Conservation (phyloP, 2,113 vertebrate genomes). For the Varanus komodoensis region DNA sequence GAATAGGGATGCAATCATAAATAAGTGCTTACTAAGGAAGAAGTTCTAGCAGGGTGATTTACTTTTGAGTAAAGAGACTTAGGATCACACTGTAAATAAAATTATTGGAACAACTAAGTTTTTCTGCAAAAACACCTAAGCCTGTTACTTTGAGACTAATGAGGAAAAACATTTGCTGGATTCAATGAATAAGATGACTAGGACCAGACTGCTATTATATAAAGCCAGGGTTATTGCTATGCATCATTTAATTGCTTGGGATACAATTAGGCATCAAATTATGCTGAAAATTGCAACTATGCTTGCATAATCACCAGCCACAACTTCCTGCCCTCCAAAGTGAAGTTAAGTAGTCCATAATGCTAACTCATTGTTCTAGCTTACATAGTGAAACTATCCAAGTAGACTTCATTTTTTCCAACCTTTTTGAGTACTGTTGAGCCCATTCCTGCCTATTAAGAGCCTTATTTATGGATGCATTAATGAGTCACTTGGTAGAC, state of each 20-base stretch:
- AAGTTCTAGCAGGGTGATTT: not conserved
- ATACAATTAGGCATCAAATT: constrained; percentile 10
- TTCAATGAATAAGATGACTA: not conserved
- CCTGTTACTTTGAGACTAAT: not conserved
- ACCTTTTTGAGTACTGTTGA: not conserved
- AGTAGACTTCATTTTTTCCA: not conserved
- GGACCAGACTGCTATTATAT: not conserved
- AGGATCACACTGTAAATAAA: not conserved
- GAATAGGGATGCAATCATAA: not conserved
- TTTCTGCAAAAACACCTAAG: not conserved
- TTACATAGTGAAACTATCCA: not conserved
- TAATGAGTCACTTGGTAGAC: not conserved
- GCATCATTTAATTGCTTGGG: not conserved
- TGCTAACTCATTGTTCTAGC: not conserved
- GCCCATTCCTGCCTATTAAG: not conserved
- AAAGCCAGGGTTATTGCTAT: not conserved
- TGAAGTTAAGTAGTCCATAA: not conserved
- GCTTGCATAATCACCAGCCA: not conserved
- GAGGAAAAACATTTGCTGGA: not conserved
- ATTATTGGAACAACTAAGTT: not conserved
- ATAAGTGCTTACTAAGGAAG: no score
- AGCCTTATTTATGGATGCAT: not conserved
- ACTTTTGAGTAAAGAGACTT: not conserved
- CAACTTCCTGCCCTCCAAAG: not conserved
- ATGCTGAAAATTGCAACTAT: constrained; percentile 19